These are phyloP conservation scores for Eulithis prunata DNA, from an alignment of 2,888 invertebrate genomes.

Conservation along the genomic window DNA sequence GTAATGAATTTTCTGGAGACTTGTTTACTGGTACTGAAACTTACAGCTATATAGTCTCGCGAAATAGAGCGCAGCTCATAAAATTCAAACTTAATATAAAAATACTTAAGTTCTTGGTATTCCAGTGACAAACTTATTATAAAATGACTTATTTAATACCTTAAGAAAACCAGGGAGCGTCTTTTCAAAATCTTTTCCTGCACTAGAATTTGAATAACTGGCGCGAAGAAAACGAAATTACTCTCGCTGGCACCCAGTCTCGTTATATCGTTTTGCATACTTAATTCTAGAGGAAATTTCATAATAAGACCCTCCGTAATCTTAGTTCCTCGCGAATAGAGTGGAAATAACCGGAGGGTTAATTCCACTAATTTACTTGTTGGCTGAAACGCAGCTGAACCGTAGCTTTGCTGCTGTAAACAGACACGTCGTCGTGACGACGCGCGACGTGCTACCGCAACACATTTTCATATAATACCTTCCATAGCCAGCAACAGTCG, in stretches of 20 bases:
- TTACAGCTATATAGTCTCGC: background rate
- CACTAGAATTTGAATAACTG: constrained; percentile 24
- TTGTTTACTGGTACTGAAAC: too few species aligned
- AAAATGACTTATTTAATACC: background rate
- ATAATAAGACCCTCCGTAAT: constrained; percentile 39
- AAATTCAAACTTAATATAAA: background rate
- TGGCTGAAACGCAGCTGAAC: too few species aligned
- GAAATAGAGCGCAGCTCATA: background rate
- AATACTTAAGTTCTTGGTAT: background rate
- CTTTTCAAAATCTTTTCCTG: constrained; percentile 14
- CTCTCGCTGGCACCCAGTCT: constrained; percentile 29
- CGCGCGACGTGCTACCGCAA: too few species aligned
- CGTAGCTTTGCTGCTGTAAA: too few species aligned
- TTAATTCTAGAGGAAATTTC: constrained; percentile 42
- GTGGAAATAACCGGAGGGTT: constrained; percentile 28
- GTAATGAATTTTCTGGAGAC: too few species aligned
- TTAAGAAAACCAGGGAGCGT: background rate
- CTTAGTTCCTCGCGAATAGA: constrained; percentile 32
- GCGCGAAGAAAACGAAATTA: constrained; percentile 32
- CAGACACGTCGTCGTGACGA: too few species aligned
- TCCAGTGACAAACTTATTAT: background rate
- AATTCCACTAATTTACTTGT: too few species aligned
- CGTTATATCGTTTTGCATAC: constrained; percentile 41
- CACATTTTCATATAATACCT: too few species aligned
- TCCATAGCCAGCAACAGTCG: too few species aligned